Base-by-base conservation (phyloP, 2,888 invertebrate genomes). In the Osedax frankpressi region DNA sequence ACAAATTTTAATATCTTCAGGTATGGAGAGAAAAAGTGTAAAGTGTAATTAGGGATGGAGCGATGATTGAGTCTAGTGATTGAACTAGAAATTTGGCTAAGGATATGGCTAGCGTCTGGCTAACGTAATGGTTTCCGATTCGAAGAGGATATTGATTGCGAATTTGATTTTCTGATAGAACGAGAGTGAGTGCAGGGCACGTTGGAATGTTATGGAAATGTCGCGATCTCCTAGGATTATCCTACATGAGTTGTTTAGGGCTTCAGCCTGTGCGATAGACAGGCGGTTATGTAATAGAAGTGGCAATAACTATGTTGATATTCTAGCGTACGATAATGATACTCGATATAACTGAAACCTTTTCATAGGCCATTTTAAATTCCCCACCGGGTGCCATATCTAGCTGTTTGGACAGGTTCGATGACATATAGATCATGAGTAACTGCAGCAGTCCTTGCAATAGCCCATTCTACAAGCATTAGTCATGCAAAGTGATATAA, bases 361-460 rank as follows among this genome's bases (percentile, higher is more conserved):
- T 94, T 78, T 88, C 88, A 85, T 92, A 91, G 28, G 96, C 96
- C 60, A 90, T 89, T 73, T 97, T 88, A 83, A 98, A 97, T 86
- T 98, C 97, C 3, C 97, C 97, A 19, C 97, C 98, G 0, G 97
- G 97, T 14, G 96, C 95, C 94, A 97, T 95, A 29, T 95, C 95
- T 65, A 97, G 87, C 84, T 95, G 90, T 81, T 92, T 90, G 1
- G 97, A 94, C 78, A 95, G 88, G 83, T 93, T 92, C 2, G 95
- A 95, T 30, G 94, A 94, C 90, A 95, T 91, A 81, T 92, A 93
- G 73, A 97, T 86, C 78, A 98, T 86, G 70, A 87, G 80, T 1
- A 87, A 78, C 83, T 95, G 94, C 87, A 97, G 90, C 65, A 96
- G 85, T 1, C 97, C 97, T 85, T 94, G 94, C 77, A 93, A 89